Base-by-base conservation (phyloP, 92 coral and sea anemone species). In the Micromussa lordhowensis region DNA sequence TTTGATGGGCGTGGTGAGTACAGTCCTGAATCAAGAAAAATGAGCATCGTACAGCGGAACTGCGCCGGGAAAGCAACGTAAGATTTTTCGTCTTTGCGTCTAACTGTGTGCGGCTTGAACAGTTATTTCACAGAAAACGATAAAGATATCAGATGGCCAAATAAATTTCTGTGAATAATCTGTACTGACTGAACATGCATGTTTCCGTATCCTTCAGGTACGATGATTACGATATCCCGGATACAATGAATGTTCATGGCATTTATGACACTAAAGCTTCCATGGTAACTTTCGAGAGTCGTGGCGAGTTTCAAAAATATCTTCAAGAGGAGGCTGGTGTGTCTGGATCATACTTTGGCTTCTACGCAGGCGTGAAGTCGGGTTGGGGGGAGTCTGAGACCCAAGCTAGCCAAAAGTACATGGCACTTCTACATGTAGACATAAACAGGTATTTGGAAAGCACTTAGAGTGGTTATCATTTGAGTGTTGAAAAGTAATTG, bases 21-120 rank as follows among this genome's bases (percentile, higher is more conserved):
- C 91, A 90, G 95, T 55, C 95, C 95, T 64, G 93, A 92, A 66
- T 90, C 95, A 35, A 82, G 95, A 89, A 92, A 90, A 89, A 92
- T 92, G 93, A 92, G 95, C 84, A 78, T 92, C 48, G 90, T 92
- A 19, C 95, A 92, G 44, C 84, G 95, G 32, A 81, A 71, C 82
- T 90, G 95, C 58, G 94, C 82, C 1, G 94, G 92, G 22, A 84
- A 84, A 59, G 78, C 87, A 28, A 84, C 82, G 95, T 90, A 86
- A 93, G 88, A 24, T 26, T 5, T 19, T 4, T 66, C 12, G 0
- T 66, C 17, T 34, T 66, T 12, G 11, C 71, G 32, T 28, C 5
- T 66, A 28, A 16, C 71, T 28, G 32, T 28, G 2, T 0, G 32
- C 32, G 26, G 34, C 71, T 66, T 64, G 15, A 66, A 13, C 29